Evolutionary conservation across 1,140 invertebrate genomes (phyloP), one percentile per base, ranked within the genome.

Genomic region (Protaetia brevitarsis): DNA sequence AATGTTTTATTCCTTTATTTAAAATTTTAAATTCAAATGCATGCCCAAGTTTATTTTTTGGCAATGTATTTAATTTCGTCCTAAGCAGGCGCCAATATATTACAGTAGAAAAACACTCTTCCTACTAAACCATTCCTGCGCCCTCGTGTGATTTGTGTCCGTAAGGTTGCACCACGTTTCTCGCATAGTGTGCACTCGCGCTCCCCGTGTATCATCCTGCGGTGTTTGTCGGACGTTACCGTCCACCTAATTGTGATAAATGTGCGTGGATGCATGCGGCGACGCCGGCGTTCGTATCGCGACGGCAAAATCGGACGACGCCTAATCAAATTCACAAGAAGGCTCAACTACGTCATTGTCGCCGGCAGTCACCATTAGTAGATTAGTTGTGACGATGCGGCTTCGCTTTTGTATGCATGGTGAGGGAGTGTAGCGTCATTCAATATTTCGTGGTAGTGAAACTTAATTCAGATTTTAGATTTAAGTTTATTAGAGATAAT

Each of bases 211-310:
- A 19, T 51, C 41, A 51, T 51, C 19, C 41, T 51, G 19, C 19
- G 41, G 21, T 51, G 41, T 51, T 23, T 2, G 41, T 51, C 41
- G 41, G 41, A 29, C 57, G 57, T 59, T 59, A 29, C 27, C 13
- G 57, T n/a, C 26, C 26, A 21, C 57, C 27, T 59, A 59, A 59
- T 59, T 59, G 57, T 59, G 57, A 59, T 59, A 59, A 59, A 59
- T 31, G 57, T 59, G 41, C 57, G 57, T 59, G 41, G 26, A 23
- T 51, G 41, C 21, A 51, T 5, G 41, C 57, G 57, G 29, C 57
- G 57, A 13, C 8, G 57, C 30, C n/a, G 51, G 2, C 26, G 26
- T 27, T 28, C 7, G 26, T 23, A 31, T 2, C 29, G 57, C 10
- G 26, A 26, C 27, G n/a, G n/a, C n/a, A 29, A 11, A 7, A 28